Percentiles rank a stretch among this genome's conserved stretches.
Conservation (phyloP, 2,888 invertebrate genomes). For the Amiota communis region DNA sequence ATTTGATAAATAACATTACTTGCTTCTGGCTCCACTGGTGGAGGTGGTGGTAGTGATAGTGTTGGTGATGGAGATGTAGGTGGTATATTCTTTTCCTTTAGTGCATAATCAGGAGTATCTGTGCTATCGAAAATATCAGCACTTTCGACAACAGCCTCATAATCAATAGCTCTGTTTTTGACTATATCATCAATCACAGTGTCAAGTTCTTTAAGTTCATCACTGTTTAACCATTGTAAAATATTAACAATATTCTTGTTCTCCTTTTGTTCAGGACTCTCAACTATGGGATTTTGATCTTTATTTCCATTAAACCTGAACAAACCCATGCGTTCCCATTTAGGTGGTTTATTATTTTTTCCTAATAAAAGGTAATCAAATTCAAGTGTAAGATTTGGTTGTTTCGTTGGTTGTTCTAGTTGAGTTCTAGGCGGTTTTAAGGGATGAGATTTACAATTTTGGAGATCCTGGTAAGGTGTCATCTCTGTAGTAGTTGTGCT, state of each 20-base stretch:
- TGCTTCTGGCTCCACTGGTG: neutral
- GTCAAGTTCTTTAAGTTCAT: constrained; percentile 5
- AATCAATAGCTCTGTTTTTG: neutral
- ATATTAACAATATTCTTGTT: neutral
- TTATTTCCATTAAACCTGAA: constrained; percentile 31
- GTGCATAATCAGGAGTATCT: neutral
- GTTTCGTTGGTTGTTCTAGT: neutral
- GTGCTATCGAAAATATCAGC: neutral
- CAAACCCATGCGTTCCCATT: constrained; percentile 56
- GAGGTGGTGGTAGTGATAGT: too few relatives aligned
- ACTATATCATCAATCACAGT: neutral
- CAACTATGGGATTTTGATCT: constrained; percentile 21
- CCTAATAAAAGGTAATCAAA: constrained; percentile 57
- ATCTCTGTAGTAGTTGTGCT: neutral
- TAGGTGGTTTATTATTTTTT: constrained; percentile 55
- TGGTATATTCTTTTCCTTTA: too few relatives aligned
- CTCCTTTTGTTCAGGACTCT: constrained; percentile 44
- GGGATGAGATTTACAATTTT: neutral
- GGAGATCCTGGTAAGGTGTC: neutral
- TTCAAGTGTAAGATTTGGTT: constrained; percentile 25
- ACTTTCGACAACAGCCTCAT: neutral
- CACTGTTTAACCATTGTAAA: constrained; percentile 15
- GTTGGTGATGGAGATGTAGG: too few relatives aligned
- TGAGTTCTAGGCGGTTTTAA: constrained; percentile 9
- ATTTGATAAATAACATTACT: constrained; percentile 3